These are phyloP conservation scores for Riparia riparia DNA, from an alignment of 2,113 vertebrate genomes.

Conservation along the genomic window DNA sequence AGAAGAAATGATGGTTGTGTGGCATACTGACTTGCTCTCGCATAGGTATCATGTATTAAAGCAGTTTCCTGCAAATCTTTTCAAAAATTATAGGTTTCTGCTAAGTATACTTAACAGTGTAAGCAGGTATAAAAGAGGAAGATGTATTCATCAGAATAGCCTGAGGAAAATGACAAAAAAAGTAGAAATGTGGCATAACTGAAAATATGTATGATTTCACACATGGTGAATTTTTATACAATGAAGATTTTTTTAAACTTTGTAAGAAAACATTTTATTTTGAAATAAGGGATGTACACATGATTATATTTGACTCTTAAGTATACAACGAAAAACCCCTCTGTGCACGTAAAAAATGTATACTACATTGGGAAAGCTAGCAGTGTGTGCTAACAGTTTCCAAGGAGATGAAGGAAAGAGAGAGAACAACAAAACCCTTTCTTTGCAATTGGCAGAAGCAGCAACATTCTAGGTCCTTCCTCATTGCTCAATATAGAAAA, in stretches of 20 bases:
- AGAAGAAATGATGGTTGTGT: neutral
- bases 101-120: neutral
- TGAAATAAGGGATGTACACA: neutral
- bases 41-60: neutral
- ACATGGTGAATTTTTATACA: neutral
- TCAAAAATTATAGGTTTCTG: neutral
- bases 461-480: conserved; percentile 2
- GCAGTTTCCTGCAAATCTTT: neutral
- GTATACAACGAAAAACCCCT: neutral
- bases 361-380: neutral
- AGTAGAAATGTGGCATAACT: neutral
- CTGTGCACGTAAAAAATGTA: neutral
- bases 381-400: conserved; percentile 37
- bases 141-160: neutral
- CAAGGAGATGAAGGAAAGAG: conserved; percentile 50
- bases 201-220: neutral
- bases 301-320: neutral
- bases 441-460: neutral
- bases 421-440: neutral
- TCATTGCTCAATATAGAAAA: conserved; percentile 28
- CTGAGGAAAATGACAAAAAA: conserved; percentile 29
- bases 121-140: neutral
- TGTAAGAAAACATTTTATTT: neutral
- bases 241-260: neutral
- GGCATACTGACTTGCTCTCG: neutral